These are phyloP conservation scores for Pherbina coryleti DNA, from an alignment of 2,888 invertebrate species.

Conservation along the genomic window DNA sequence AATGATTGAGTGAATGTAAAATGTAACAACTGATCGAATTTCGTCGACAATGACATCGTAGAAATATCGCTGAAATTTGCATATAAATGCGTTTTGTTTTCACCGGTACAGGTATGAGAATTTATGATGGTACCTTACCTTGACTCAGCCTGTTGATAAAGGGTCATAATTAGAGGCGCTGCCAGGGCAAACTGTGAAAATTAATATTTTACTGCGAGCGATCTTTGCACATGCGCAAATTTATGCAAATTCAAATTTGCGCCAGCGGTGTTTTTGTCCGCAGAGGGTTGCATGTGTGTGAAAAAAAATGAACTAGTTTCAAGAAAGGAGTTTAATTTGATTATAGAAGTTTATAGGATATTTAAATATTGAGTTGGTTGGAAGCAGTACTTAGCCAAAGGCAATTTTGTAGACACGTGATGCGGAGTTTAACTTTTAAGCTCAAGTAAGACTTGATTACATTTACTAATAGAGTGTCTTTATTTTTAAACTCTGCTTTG, in stretches of 20 bases:
- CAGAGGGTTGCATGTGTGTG: neutral
- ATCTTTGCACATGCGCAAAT: slow-evolving; percentile 25
- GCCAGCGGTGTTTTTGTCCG: neutral
- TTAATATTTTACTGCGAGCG: slow-evolving; percentile 58
- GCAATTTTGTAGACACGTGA: too few species aligned
- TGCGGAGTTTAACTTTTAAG: too few species aligned
- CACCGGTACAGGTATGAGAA: slow-evolving; percentile 9
- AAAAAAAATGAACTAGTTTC: neutral
- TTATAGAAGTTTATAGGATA: neutral
- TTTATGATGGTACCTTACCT: neutral
- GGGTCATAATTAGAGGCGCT: slow-evolving; percentile 45
- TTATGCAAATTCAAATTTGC: slow-evolving; percentile 3
- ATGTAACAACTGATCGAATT: slow-evolving; percentile 24
- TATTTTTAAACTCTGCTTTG: too few species aligned
- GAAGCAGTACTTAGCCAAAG: neutral
- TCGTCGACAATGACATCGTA: neutral
- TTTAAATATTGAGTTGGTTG: slow-evolving; percentile 1
- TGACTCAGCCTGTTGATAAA: slow-evolving; percentile 18
- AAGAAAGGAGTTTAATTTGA: slow-evolving; percentile 17
- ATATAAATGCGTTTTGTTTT: slow-evolving; percentile 17
- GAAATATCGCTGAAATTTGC: slow-evolving; percentile 31
- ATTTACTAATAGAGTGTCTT: too few species aligned
- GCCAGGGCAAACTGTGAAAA: slow-evolving; percentile 62
- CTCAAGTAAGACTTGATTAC: too few species aligned
- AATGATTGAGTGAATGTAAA: neutral